Evolutionary conservation across 1,140 invertebrate genomes (phyloP), one percentile per base, ranked within the genome.

Genomic region (Cyrtorhinus lividipennis): DNA sequence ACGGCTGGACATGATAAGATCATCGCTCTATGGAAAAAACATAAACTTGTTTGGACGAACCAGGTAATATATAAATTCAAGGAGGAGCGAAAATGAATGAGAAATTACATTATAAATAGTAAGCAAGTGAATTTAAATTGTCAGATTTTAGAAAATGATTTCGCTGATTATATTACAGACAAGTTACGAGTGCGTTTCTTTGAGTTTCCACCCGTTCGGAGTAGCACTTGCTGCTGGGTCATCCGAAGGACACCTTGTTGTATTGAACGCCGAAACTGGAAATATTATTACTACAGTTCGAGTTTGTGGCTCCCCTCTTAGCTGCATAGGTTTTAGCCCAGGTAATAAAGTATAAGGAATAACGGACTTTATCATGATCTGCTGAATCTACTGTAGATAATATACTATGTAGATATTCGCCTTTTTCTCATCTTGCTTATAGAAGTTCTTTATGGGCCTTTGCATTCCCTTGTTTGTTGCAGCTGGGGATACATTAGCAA

Each of bases 1-100:
- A 95, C 92, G 13, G 92, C 90, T 26, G 92, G 90, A 0, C 86
- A 92, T 66, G 94, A 98, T 74, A 92, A 90, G 71, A 85, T 88
- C 67, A 87, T 95, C 45, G 89, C 88, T 15, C 78, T 92, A 8
- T 95, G 92, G 92, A 83, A 87, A 53, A 83, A 85, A 61, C 88
- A 90, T 71, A 88, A 87, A 74, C 75, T 93, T 0, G 76, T 91
- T 22, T 95, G 92, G 87, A 88, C 83, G 57, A 85, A 86, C n/a
- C 86, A 92, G 77, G 89, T 92, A 70, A 38, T n/a, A n/a, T n/a
- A n/a, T n/a, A n/a, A n/a, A n/a, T n/a, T 45, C 44, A 12, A 12
- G n/a, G 44, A 45, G 44, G 44, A n/a, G n/a, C 12, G 44, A 45
- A 45, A 45, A 12, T 45, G 12, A n/a, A n/a, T n/a, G n/a, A n/a